phyloP scores from a whole-genome alignment of 2,888 invertebrate species.

The Conus canariensis region DNA sequence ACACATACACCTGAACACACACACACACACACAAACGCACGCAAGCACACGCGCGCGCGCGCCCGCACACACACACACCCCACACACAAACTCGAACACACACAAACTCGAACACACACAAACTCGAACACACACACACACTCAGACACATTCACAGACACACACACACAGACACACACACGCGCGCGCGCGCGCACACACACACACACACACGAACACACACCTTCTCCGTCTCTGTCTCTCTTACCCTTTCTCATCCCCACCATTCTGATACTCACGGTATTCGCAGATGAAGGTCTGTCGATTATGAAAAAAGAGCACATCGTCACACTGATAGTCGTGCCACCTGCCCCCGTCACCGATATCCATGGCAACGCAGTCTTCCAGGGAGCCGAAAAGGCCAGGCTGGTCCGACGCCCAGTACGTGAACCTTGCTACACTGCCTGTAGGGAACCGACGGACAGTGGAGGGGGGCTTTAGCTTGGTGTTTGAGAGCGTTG shows the following conservation, averaged over 20 bases:
- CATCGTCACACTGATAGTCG: conserved; percentile 26
- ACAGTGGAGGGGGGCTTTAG: neutral
- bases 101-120: neutral
- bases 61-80: too few relatives aligned
- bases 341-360: conserved; percentile 28
- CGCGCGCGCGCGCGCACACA: neutral
- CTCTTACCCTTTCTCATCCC: too few relatives aligned
- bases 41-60: too few relatives aligned
- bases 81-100: neutral
- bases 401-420: conserved; percentile 38
- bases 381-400: neutral
- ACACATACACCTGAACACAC: too few relatives aligned
- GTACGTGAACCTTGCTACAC: neutral
- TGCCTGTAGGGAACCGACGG: neutral
- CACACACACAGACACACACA: neutral
- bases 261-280: neutral
- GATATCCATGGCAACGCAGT: conserved; percentile 32
- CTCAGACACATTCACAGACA: neutral
- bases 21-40: too few relatives aligned
- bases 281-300: conserved; percentile 2
- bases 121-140: too few relatives aligned
- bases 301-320: neutral
- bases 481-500: too few relatives aligned
- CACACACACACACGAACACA: neutral
- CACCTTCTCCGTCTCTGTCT: neutral